Percentiles rank a stretch among this genome's conserved stretches.
phyloP scores from a whole-genome alignment of 2,797 vertebrate genomes.

The Lindbergichthys nudifrons region DNA sequence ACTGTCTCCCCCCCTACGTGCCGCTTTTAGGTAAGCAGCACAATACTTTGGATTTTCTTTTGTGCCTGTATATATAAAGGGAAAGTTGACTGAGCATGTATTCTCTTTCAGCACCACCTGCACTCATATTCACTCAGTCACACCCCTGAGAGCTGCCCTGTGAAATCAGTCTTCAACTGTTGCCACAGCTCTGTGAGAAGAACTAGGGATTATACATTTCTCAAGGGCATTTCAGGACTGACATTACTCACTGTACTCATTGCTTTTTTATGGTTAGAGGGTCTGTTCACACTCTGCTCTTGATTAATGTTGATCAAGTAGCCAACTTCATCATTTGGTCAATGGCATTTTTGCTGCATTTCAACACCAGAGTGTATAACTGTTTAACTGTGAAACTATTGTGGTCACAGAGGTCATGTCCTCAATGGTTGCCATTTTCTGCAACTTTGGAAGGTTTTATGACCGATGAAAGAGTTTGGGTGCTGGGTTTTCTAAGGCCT shows the following conservation, averaged over 20 bases:
- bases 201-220: slow-evolving; percentile 41
- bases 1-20: not conserved
- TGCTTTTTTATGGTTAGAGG: not conserved
- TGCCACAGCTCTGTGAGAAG: slow-evolving; percentile 25
- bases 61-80: slow-evolving; percentile 38
- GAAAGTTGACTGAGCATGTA: slow-evolving; percentile 43
- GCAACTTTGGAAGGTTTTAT: not conserved
- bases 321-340: not conserved
- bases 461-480: not conserved
- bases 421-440: not conserved
- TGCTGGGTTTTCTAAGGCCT: not conserved
- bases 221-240: slow-evolving; percentile 38
- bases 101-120: slow-evolving; percentile 41
- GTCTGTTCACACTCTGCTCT: not conserved
- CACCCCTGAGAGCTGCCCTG: slow-evolving; percentile 43
- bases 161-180: slow-evolving; percentile 42
- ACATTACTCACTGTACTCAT: slow-evolving; percentile 3
- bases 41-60: slow-evolving; percentile 15
- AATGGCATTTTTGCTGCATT: not conserved
- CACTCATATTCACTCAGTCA: slow-evolving; percentile 25
- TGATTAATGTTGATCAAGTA: slow-evolving; percentile 17
- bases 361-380: not conserved
- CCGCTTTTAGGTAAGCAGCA: slow-evolving; percentile 30
- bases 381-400: not conserved
- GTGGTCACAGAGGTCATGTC: not conserved